A percentile compares a stretch with the other conserved stretches of the same genome.
These are phyloP conservation scores for Phortica okadai DNA, from an alignment of 2,888 invertebrate genomes.

Conservation along the genomic window DNA sequence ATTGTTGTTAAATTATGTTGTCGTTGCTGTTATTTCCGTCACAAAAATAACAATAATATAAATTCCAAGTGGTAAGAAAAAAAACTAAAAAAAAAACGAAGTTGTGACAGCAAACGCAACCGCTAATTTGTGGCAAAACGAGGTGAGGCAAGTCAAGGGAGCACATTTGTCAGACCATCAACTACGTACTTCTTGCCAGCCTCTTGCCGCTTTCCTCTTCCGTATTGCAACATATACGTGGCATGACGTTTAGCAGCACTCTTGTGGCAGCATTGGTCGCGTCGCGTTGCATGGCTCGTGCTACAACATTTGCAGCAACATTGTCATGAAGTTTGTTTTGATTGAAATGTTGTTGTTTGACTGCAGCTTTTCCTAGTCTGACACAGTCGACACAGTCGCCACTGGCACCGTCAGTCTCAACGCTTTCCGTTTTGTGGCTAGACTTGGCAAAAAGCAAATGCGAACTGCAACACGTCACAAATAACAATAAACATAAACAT, in stretches of 20 bases:
- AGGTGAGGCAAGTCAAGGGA: not conserved
- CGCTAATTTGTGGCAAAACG: not conserved
- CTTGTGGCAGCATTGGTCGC: conserved; percentile 16
- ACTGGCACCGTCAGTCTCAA: conserved; percentile 32
- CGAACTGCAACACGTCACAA: not conserved
- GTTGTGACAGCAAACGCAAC: conserved; percentile 18
- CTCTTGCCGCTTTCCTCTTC: not conserved
- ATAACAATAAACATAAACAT: conserved; percentile 8
- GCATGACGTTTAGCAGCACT: conserved; percentile 28
- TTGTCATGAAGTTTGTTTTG: conserved; percentile 49
- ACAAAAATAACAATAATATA: conserved; percentile 23
- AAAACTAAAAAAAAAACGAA: not conserved
- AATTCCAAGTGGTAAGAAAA: conserved; percentile 19
- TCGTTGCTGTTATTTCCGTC: conserved; percentile 30
- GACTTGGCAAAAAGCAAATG: not conserved
- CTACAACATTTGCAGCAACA: conserved; percentile 36
- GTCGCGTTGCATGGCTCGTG: conserved; percentile 21
- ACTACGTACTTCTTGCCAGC: not conserved
- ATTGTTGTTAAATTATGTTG: conserved; percentile 30
- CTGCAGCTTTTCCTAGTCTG: conserved; percentile 6
- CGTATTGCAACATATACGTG: not conserved
- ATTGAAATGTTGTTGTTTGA: conserved; percentile 68
- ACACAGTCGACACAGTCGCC: conserved; percentile 50
- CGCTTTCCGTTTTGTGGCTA: conserved; percentile 21
- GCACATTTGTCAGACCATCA: conserved; percentile 21